Base-by-base conservation (phyloP, 2,113 vertebrate species). In the Pomatorhinus ruficollis region DNA sequence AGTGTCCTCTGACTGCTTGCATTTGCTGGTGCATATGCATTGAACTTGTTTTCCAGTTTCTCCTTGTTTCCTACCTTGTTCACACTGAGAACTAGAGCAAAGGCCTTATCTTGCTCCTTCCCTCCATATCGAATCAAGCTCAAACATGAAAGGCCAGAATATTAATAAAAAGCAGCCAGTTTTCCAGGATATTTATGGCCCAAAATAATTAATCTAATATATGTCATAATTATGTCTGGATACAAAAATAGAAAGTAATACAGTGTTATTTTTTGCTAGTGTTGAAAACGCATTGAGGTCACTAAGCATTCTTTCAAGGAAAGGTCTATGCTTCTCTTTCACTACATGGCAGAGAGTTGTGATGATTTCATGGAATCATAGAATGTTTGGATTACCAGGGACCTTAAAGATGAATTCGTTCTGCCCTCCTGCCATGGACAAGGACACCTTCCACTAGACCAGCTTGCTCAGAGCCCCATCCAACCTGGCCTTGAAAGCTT, bases 211-310 rank as follows among this genome's bases (percentile, higher is more conserved):
- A 85, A 85, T 60, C 57, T 74, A 27, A 12, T 37, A 7, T 75
- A 27, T 64, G n/a, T 70, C 82, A 57, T 80, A 96, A 93, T 94
- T 94, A 94, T 1, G 5, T 64, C 91, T 95, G 66, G 28, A 11
- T 91, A 54, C 50, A 76, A 76, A 94, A 96, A 57, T 76, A 90
- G 83, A 75, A 91, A 94, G 45, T 65, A 76, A 61, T 87, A 52
- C 13, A 44, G 14, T 42, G 63, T 77, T 89, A 20, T 68, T 79
- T 91, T 84, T 82, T 27, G 6, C 53, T 42, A 31, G 14, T 39
- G 35, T 50, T 40, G 77, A 56, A 93, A 95, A 84, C 49, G 12
- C n/a, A 82, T 40, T 76, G 45, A 91, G 77, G 74, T 84, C 74
- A 54, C 56, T 57, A 6, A 24, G 22, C 1, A 8, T 44, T 63